Evolutionary conservation across 2,797 vertebrate species (phyloP), one percentile per base, ranked within the genome.

Genomic region (Vireo griseus): DNA sequence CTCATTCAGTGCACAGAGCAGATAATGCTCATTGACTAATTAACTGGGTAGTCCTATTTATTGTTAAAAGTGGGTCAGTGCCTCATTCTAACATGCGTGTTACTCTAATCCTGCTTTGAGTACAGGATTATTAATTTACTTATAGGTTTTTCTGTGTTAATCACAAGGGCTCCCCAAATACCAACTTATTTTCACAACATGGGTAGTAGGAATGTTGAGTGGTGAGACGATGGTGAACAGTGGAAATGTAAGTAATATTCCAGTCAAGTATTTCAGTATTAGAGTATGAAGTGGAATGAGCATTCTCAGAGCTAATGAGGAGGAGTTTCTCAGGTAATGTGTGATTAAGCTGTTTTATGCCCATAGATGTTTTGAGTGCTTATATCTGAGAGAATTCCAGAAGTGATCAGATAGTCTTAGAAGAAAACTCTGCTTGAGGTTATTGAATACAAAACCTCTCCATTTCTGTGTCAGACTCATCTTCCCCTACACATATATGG

Each of bases 1-100:
- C 61, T 89, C 78, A 63, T 87, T 92, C 87, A 94, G 52, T 71
- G 69, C 68, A 33, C 26, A 55, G 65, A 80, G 68, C 57, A 82
- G 91, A 80, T 95, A 93, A 93, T 87, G 28, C 88, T 94, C 61
- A 94, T 91, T 94, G 91, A 83, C 89, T 96, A 94, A 97, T 97
- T 96, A 94, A 88, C 94, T 88, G 68, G 37, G 81, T 85, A 94
- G 93, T 86, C 93, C 88, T 93, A 48, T 96, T 94, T 96, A 92
- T 93, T 94, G 68, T 93, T 93, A 95, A 90, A 96, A 96, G 96
- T 96, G 96, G 95, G 95, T 96, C 94, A 95, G 52, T 87, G 94
- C 94, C 84, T 96, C 68, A 16, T 93, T 96, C 92, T 89, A 93
- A 83, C 72, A 51, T 96, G 86, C 2, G 31, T 54, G 88, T 72